phyloP scores from a whole-genome alignment of 1,140 invertebrate species.

The Laupala kohalensis region DNA sequence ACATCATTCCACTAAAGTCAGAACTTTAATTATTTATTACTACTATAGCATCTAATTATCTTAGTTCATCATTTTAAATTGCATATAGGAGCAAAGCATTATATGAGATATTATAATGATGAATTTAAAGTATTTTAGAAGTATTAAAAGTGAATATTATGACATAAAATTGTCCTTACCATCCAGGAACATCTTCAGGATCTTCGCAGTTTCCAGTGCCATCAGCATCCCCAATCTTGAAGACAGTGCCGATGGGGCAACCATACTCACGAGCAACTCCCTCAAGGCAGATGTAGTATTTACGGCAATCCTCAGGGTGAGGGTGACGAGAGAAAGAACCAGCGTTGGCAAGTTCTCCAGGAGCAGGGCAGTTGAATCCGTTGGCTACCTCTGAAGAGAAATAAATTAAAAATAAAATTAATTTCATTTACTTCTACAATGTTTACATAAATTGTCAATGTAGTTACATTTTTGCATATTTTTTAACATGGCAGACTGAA shows the following conservation, averaged over 20 bases:
- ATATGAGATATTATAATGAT: too few relatives aligned
- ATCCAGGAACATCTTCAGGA: conserved; percentile 85
- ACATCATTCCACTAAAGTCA: not conserved
- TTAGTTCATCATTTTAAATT: too few relatives aligned
- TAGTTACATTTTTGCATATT: too few relatives aligned
- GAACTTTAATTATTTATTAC: not conserved
- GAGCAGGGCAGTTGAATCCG: conserved; percentile 75
- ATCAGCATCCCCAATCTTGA: conserved; percentile 81
- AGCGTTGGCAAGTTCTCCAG: conserved; percentile 60
- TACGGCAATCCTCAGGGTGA: conserved; percentile 87
- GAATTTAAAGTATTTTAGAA: too few relatives aligned
- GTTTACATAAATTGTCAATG: too few relatives aligned
- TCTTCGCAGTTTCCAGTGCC: conserved; percentile 85
- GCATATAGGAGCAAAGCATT: too few relatives aligned
- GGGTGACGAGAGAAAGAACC: conserved; percentile 82
- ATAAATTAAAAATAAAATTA: too few relatives aligned
- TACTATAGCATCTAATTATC: not conserved
- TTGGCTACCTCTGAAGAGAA: conserved; percentile 71
- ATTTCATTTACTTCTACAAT: too few relatives aligned
- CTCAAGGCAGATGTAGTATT: conserved; percentile 88
- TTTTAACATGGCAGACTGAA: too few relatives aligned
- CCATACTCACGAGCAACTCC: conserved; percentile 83
- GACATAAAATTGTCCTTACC: conserved; percentile 55
- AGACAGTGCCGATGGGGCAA: conserved; percentile 88
- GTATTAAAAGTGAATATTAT: not conserved